These are phyloP conservation scores for Motacilla alba DNA, from an alignment of 2,113 vertebrate species.

Conservation along the genomic window DNA sequence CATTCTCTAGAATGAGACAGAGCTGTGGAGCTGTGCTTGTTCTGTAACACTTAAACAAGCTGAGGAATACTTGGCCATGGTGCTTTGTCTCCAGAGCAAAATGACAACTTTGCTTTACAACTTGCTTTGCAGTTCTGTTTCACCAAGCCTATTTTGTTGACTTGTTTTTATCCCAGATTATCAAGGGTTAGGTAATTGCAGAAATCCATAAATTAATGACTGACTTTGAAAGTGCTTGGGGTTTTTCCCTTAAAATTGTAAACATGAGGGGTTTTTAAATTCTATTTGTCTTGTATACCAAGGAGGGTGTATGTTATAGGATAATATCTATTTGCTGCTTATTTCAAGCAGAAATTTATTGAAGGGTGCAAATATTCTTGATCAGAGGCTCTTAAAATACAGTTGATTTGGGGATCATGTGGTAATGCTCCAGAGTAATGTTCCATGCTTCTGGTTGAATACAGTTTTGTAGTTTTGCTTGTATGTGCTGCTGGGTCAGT, in stretches of 20 bases:
- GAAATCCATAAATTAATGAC: neutral
- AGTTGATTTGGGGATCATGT: neutral
- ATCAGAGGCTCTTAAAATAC: neutral
- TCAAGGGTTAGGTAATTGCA: neutral
- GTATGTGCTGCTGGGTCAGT: neutral
- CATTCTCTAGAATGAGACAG: neutral
- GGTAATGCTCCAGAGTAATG: neutral
- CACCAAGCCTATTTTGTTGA: neutral
- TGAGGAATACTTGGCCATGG: neutral
- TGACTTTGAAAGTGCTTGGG: neutral
- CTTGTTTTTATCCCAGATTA: neutral
- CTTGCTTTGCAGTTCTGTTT: neutral
- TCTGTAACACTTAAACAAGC: neutral
- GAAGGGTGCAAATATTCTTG: neutral
- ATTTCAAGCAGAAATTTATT: neutral
- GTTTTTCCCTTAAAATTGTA: neutral
- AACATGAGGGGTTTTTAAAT: neutral
- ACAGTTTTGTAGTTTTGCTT: neutral
- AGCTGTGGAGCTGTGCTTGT: neutral
- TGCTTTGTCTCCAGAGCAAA: neutral
- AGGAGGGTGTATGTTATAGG: neutral
- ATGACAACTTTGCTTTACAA: neutral
- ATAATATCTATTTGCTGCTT: neutral
- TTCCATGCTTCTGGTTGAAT: neutral
- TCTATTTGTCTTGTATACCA: neutral